Base-by-base conservation (phyloP, 1,140 invertebrate species). In the Temnothorax nylanderi region DNA sequence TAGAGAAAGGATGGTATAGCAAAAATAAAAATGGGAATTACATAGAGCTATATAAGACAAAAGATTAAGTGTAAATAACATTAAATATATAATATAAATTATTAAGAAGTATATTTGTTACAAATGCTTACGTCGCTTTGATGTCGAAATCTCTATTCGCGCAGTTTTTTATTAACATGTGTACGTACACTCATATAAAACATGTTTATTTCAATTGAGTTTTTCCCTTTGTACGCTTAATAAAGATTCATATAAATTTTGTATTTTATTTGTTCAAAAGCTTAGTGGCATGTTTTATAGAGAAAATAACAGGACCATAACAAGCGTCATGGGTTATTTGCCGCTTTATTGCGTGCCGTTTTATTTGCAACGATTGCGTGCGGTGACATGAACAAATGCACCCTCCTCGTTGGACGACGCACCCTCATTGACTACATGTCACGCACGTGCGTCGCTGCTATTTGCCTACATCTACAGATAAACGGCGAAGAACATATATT, bases 301-400 rank as follows among this genome's bases (percentile, higher is more conserved):
- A 34, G 16, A 21, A 51, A 67, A 37, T 37, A n/a, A 81, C 77
- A 54, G 18, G 37, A 7, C n/a, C n/a, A 51, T 21, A n/a, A 7
- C 34, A 7, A 26, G 13, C 8, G 44, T 26, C 26, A 69, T 51
- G 32, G 1, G 41, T 64, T 78, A 78, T 78, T 78, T 49, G n/a
- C 13, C 26, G 26, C 37, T 51, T 26, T 41, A 37, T 54, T 49
- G 44, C 41, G 32, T 18, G 13, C 16, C 41, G 7, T 69, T 69
- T 67, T 81, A 69, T 81, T 81, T 44, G 64, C 34, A 69, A 69
- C 60, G 34, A 67, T 80, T 54, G 64, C 21, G 8, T 26, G 13
- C 16, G 5, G 8, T 56, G 21, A 71, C 47, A 21, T 54, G 32
- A 51, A 37, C 47, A 54, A 37, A 54, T 44, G n/a, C 32, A 41